Percentiles rank a stretch among this genome's conserved stretches.
These are phyloP conservation scores for Odontesthes bonariensis DNA, from an alignment of 2,113 vertebrate genomes.

Conservation along the genomic window DNA sequence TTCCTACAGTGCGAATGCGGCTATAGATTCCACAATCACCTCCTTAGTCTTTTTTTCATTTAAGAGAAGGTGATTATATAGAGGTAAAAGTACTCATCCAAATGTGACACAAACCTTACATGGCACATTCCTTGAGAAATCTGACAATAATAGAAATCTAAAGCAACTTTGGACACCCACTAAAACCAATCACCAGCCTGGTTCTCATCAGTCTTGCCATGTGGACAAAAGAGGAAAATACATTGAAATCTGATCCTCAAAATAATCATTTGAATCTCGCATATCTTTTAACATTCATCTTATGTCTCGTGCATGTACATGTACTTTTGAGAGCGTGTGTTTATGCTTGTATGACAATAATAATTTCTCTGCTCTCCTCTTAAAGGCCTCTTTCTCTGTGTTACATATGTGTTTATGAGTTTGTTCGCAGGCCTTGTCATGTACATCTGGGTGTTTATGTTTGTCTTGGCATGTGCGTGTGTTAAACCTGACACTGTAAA, in stretches of 20 bases:
- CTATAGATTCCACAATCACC: no score
- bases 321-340: constrained; percentile 20
- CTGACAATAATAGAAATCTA: background rate
- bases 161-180: background rate
- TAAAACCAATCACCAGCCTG: background rate
- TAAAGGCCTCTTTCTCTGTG: constrained; percentile 41
- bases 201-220: background rate
- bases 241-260: background rate
- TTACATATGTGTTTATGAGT: constrained; percentile 62
- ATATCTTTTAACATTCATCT: constrained; percentile 7
- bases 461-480: constrained; percentile 27
- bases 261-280: background rate
- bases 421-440: constrained; percentile 10
- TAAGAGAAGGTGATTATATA: constrained; percentile 53
- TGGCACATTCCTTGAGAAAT: constrained; percentile 1
- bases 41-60: no score
- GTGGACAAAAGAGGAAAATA: constrained; percentile 16
- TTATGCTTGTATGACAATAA: constrained; percentile 29
- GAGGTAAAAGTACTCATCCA: constrained; percentile 19
- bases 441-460: constrained; percentile 38
- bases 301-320: background rate
- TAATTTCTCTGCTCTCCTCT: constrained; percentile 11
- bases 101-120: constrained; percentile 7
- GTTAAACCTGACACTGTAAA: constrained; percentile 31
- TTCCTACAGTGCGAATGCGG: no score